Evolutionary conservation across 2,113 vertebrate species (phyloP).

Genomic region (Pterocles gutturalis): DNA sequence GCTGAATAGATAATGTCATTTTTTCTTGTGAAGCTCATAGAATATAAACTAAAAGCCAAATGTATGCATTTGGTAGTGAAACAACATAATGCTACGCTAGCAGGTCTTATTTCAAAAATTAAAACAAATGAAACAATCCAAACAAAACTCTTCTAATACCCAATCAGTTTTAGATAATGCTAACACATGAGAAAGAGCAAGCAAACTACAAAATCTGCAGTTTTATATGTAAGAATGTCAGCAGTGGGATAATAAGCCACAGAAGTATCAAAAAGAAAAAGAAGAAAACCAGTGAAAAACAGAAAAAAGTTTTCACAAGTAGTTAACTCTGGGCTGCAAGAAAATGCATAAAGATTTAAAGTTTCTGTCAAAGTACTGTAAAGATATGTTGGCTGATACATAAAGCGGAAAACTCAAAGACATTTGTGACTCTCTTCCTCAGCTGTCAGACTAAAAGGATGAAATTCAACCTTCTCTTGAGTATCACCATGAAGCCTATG

Average conservation of each 20-base stretch:
- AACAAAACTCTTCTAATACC: background rate
- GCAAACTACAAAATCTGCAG: background rate
- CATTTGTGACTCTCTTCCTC: background rate
- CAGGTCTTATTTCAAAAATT: background rate
- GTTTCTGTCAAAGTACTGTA: background rate
- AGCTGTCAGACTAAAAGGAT: background rate
- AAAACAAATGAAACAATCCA: background rate
- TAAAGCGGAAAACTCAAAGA: background rate
- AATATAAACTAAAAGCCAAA: background rate
- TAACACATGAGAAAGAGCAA: background rate
- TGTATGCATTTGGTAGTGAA: background rate
- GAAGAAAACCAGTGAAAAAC: fast-evolving
- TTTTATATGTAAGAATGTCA: background rate
- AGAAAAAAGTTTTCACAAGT: background rate
- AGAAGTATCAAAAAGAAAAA: background rate
- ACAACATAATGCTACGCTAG: background rate
- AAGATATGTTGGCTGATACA: background rate
- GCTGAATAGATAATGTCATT: background rate
- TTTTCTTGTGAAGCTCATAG: background rate
- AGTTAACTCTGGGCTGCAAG: background rate
- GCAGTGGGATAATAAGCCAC: background rate
- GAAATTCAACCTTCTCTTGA: background rate
- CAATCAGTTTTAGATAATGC: background rate
- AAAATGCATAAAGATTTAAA: background rate
- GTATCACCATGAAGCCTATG: background rate